Percentiles rank a stretch among this genome's conserved stretches.
These are phyloP conservation scores for Botia almorhae DNA, from an alignment of 2,797 vertebrate species.

Conservation along the genomic window DNA sequence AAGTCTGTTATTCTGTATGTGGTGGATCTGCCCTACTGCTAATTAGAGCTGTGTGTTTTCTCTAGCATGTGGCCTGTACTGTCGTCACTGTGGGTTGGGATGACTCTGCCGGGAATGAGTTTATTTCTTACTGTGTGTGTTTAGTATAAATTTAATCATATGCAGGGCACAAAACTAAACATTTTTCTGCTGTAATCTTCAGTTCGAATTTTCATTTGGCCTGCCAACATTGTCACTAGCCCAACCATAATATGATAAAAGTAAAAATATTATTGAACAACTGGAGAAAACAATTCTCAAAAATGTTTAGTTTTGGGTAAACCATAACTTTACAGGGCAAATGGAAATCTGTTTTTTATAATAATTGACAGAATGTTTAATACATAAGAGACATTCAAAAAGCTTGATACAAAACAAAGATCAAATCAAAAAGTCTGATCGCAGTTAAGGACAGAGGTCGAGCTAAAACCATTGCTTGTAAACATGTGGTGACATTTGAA, in stretches of 20 bases:
- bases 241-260: no score
- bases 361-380: neutral
- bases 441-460: slow-evolving; percentile 2
- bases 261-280: no score
- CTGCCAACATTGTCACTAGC: neutral
- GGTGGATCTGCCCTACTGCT: slow-evolving; percentile 33
- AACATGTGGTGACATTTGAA: slow-evolving; percentile 14
- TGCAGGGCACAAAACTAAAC: no score
- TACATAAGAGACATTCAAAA: neutral
- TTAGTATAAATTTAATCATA: neutral
- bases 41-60: slow-evolving; percentile 46
- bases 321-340: neutral
- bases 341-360: neutral
- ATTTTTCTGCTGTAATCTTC: neutral
- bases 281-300: no score
- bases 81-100: slow-evolving; percentile 18
- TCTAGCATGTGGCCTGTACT: slow-evolving; percentile 42
- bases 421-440: neutral
- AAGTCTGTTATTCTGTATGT: slow-evolving; percentile 23
- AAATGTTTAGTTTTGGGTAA: no score
- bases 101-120: slow-evolving; percentile 19
- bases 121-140: slow-evolving; percentile 4
- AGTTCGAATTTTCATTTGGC: neutral
- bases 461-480: neutral
- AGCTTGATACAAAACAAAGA: neutral